Base-by-base conservation (phyloP, 2,797 vertebrate genomes). In the Emydoidea blandingii region DNA sequence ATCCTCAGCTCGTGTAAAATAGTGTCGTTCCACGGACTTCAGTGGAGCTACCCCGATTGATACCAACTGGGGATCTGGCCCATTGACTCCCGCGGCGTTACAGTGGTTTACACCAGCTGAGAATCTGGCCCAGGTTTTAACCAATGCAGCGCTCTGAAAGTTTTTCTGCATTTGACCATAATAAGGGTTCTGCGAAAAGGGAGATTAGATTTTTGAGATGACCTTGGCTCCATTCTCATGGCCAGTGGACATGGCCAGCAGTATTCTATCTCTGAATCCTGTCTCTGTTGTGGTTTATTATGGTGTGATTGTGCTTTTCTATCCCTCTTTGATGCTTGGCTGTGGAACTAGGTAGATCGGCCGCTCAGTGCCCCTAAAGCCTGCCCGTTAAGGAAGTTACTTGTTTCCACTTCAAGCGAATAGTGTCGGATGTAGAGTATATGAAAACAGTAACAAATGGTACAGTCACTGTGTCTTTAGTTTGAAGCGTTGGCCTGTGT, bases 221-320 rank as follows among this genome's bases (percentile, higher is more conserved):
- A 27, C 15, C 27, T 3, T 27, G 87, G 29, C 6, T 89, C 27
- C 21, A 5, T 9, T 19, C 23, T 18, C 89, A 44, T 65, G 23
- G 5, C 14, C 74, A 59, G 53, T 41, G 89, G 49, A 65, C 41
- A 0, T 10, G 56, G 18, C 49, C 47, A 56, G 65, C 5, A 83
- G n/a, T 21, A 62, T n/a, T 0, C 0, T 0, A 1, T 78, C 21
- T 79, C 53, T 19, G 12, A 34, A 29, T 65, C 25, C 6, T n/a
- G 6, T 7, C 37, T 25, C 9, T 56, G 0, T 84, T 81, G 84
- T 72, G 34, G 7, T 31, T 52, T 34, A 62, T 83, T 10, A 6
- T 86, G 23, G n/a, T 31, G 41, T 68, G 59, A 81, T 81, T 19
- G 21, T 1, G 1, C 81, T 29, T 78, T 14, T 27, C 83, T 78